Base-by-base conservation (phyloP, 2,113 vertebrate species). In the Prionailurus bengalensis region DNA sequence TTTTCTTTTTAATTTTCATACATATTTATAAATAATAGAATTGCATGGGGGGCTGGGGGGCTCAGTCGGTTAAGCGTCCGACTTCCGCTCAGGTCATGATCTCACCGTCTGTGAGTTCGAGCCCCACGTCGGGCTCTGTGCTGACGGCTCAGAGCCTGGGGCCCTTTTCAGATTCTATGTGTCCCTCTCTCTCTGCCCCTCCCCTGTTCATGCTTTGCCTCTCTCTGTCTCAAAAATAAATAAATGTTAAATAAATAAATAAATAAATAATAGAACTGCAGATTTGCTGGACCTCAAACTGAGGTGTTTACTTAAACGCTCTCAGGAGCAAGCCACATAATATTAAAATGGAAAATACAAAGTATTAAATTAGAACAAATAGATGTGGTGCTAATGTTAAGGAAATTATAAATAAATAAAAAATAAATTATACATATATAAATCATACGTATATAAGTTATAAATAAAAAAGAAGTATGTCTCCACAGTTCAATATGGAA, bases 331-430 rank as follows among this genome's bases (percentile, higher is more conserved):
- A n/a, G 58, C 31, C 65, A 42, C 42, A 29, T 70, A 76, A 80
- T 55, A 94, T 78, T 80, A 58, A 85, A 92, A 82, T 39, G 45
- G 33, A 89, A 89, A 86, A 84, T 68, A 36, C 10, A 21, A 94
- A 95, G 53, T 58, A 15, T 42, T 80, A 79, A 94, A 73, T 74
- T n/a, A 96, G 71, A 16, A 68, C 36, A 73, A 25, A 39, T 0
- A 48, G 73, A 87, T 29, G 16, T 4, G 4, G 4, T 53, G 36
- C 7, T 61, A 45, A 66, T 80, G 21, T 73, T 45, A 33, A 25
- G 31, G n/a, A 94, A 89, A 94, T 81, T 89, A 65, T 39, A 91
- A 83, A 48, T 48, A 51, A 61, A 16, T 9, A 48, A 79, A 74
- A 55, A 87, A 55, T 58, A 58, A 58, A 61, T 61, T 61, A 61